Base-by-base conservation (phyloP, 2,888 invertebrate species). In the Coecobrya sp. region DNA sequence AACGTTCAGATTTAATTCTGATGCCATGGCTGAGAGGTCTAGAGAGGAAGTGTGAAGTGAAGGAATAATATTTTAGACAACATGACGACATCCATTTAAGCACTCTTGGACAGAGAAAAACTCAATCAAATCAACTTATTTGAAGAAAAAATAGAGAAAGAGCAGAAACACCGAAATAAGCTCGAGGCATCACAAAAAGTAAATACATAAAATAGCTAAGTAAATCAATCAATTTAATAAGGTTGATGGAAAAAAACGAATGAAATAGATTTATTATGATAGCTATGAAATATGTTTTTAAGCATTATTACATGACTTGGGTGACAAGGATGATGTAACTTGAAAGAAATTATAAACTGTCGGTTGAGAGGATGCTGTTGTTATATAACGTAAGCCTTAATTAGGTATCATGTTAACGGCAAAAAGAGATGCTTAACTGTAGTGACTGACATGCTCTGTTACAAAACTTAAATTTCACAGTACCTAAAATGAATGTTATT, bases 21-120 rank as follows among this genome's bases (percentile, higher is more conserved):
- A 96, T 68, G 98, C 97, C 95, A 98, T 97, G 45, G 97, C 97
- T 27, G 98, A 98, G 93, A 98, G 96, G 96, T 98, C 98, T 98
- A 95, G 87, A 95, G 27, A 5, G 45, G 25, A 25, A 36, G 11
- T 68, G 30, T 16, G 55, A 55, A 45, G 22, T 49, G 76, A 49
- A 49, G 25, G 1, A 4, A 22, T n/a, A 10, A 36, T 3, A 79
- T 30, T 81, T 81, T n/a, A 81, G 55, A 25, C 10, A 22, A 49
- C 45, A 49, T 30, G 81, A 52, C 22, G n/a, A 68, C 22, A 11
- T n/a, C n/a, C 59, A 59, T 59, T 79, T 13, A 79, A 79, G 76
- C 49, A 79, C 76, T 49, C 49, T 49, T 52, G 16, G 27, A 52
- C 19, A 70, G n/a, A 79, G 45, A 19, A 59, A 0, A 62, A 55